phyloP scores from a whole-genome alignment of 2,113 vertebrate species.

The Plectropomus leopardus region DNA sequence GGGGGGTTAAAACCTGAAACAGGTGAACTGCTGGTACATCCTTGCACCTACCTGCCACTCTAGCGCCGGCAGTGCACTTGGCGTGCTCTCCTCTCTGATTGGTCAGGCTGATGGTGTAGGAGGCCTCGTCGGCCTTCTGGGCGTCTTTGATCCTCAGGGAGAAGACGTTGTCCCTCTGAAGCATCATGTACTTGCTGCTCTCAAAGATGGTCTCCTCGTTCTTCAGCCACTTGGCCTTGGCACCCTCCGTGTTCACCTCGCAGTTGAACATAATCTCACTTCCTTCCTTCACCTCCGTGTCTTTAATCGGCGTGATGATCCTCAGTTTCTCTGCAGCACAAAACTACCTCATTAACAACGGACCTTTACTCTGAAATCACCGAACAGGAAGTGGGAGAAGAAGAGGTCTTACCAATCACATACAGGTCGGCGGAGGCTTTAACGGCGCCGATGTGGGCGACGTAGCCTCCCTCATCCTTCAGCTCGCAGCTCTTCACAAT shows the following conservation, averaged over 20 bases:
- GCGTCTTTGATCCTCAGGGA: conserved; percentile 94
- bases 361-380: fast-evolving
- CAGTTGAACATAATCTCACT: conserved; percentile 95
- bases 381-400: not conserved
- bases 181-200: conserved; percentile 93
- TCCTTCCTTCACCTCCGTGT: conserved; percentile 91
- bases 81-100: conserved; percentile 94
- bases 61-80: conserved; percentile 88
- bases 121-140: conserved; percentile 88
- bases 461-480: conserved; percentile 91
- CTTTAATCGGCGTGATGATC: conserved; percentile 93
- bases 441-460: conserved; percentile 88
- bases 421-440: conserved; percentile 91
- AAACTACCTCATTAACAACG: not conserved
- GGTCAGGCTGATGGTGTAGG: conserved; percentile 88
- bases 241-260: conserved; percentile 95
- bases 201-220: conserved; percentile 95
- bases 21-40: too few relatives aligned
- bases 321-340: conserved; percentile 92
- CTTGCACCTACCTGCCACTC: conserved; percentile 86
- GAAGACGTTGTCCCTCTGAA: conserved; percentile 93
- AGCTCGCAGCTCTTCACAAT: conserved; percentile 89
- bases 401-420: conserved; percentile 90
- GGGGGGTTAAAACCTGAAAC: too few relatives aligned
- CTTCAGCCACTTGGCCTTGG: conserved; percentile 97